Conservation (phyloP, 2,888 invertebrate genomes). For the Beris chalybata region DNA sequence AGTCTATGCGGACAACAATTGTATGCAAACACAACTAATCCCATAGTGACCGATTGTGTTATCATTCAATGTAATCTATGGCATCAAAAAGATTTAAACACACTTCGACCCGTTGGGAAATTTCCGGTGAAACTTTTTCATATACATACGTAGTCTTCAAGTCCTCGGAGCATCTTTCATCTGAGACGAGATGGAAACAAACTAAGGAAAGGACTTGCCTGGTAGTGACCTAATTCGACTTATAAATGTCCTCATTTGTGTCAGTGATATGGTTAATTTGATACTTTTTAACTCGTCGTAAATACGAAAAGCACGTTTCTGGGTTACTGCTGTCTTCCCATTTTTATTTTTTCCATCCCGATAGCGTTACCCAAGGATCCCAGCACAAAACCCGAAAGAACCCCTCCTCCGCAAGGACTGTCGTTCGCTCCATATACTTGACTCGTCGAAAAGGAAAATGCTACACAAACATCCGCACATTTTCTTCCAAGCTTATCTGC, state of each 20-base stretch:
- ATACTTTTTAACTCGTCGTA: conserved; percentile 35
- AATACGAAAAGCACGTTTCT: conserved; percentile 35
- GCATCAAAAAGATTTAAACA: no score
- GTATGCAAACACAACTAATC: no score
- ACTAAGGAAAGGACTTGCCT: not conserved
- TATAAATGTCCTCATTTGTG: conserved; percentile 35
- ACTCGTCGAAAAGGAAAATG: not conserved
- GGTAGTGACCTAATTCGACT: conserved; percentile 35
- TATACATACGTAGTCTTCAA: no score
- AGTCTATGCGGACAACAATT: no score
- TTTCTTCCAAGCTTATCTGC: conserved; percentile 34
- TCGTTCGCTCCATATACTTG: not conserved
- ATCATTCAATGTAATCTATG: no score
- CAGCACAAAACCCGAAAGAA: not conserved
- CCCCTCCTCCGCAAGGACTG: not conserved
- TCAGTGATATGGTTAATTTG: conserved; percentile 37
- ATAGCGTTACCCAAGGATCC: not conserved
- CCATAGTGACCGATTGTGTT: no score
- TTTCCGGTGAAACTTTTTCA: no score
- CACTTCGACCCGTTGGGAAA: no score
- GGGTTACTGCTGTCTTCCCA: conserved; percentile 28
- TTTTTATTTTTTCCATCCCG: conserved; percentile 25
- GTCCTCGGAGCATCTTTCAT: no score
- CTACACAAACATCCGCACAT: conserved; percentile 28
- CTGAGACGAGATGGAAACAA: no score